A percentile compares a stretch with the other conserved stretches of the same genome.
phyloP scores from a whole-genome alignment of 2,888 invertebrate genomes.

The Caenorhabditis macrosperma region DNA sequence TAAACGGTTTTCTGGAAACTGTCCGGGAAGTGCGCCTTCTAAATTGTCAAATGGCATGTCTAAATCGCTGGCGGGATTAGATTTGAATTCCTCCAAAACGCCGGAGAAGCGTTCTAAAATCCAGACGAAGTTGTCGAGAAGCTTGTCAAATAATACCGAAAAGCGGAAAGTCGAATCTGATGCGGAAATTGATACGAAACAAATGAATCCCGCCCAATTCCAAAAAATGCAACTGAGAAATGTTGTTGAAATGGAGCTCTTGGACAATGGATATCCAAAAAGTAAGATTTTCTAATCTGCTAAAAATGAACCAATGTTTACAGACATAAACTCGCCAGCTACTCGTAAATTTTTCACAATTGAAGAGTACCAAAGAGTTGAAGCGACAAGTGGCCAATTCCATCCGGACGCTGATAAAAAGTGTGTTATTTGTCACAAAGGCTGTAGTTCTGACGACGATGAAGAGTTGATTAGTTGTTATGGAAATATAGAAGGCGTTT shows the following conservation, averaged over 20 bases:
- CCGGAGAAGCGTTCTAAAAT: too few species aligned
- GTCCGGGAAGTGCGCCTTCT: too few species aligned
- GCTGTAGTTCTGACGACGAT: neutral
- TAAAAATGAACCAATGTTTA: neutral
- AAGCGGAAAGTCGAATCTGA: too few species aligned
- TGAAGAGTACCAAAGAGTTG: neutral
- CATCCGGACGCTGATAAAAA: neutral
- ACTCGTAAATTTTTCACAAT: neutral
- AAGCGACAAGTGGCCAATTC: neutral
- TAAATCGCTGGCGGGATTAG: too few species aligned
- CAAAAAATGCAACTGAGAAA: neutral
- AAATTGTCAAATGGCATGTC: too few species aligned
- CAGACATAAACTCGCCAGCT: neutral
- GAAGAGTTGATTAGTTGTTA: neutral
- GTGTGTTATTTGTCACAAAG: neutral
- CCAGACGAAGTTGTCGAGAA: too few species aligned
- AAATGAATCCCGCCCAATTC: neutral
- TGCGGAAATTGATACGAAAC: too few species aligned
- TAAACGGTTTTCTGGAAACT: too few species aligned
- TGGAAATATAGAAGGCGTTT: neutral
- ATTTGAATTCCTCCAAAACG: too few species aligned
- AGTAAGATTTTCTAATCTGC: neutral
- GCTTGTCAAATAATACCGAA: too few species aligned
- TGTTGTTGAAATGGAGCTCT: neutral
- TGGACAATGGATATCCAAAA: neutral